Base-by-base conservation (phyloP, 1,140 invertebrate species). In the Stenopsyche tienmushanensis region DNA sequence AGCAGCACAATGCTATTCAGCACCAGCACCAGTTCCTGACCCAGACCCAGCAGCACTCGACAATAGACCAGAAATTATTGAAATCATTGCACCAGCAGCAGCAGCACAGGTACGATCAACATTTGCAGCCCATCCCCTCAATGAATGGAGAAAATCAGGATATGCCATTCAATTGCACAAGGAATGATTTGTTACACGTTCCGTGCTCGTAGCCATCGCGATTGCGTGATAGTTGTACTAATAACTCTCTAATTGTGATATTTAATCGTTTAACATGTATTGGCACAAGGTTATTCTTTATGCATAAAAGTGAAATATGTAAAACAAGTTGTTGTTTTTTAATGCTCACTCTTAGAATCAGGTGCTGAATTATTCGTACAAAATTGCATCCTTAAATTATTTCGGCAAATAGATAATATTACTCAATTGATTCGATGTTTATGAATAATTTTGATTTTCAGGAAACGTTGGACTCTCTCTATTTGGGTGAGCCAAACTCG, bases 391-490 rank as follows among this genome's bases (percentile, higher is more conserved):
- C n/a, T n/a, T n/a, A n/a, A n/a, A n/a, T n/a, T n/a, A n/a, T n/a
- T n/a, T n/a, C n/a, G n/a, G n/a, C n/a, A n/a, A n/a, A n/a, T n/a
- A n/a, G n/a, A n/a, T n/a, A n/a, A n/a, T n/a, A n/a, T n/a, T n/a
- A n/a, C n/a, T n/a, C n/a, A n/a, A n/a, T n/a, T n/a, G n/a, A n/a
- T n/a, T n/a, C n/a, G n/a, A n/a, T n/a, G n/a, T n/a, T n/a, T n/a
- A n/a, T n/a, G n/a, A n/a, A n/a, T n/a, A n/a, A n/a, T n/a, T n/a
- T n/a, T n/a, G n/a, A n/a, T 41, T 65, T 66, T 44, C 62, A 81
- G 79, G 79, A 81, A 67, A 81, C 78, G 3, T 76, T 81, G 10
- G 74, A 78, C 13, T 78, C 79, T 29, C 71, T 81, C 63, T 78
- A 81, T 73, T 73, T 81, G 26, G 78, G 78, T 49, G 78, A 78